Evolutionary conservation across 2,888 invertebrate species (phyloP).

Genomic region (Osmoderma eremita): DNA sequence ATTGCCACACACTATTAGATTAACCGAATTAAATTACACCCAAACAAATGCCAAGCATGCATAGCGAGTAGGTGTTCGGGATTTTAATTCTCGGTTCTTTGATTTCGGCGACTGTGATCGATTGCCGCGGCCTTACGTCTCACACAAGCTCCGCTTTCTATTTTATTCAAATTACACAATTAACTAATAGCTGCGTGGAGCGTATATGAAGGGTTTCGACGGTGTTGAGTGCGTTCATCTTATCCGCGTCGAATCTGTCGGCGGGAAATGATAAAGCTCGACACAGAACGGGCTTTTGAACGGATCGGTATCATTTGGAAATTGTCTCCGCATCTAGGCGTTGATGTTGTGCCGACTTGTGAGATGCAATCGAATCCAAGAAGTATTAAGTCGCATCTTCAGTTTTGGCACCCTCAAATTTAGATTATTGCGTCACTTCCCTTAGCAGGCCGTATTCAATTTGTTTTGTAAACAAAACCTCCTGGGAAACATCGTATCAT

Average conservation of each 20-base stretch:
- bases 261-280: constrained; percentile 47
- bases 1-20: constrained; percentile 5
- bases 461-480: too few relatives aligned
- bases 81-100: constrained; percentile 14
- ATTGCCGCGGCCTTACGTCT: neutral
- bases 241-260: constrained; percentile 27
- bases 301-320: constrained; percentile 53
- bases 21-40: constrained; percentile 21
- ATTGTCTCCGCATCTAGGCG: constrained; percentile 54
- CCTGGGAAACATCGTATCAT: too few relatives aligned
- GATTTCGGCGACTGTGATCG: neutral
- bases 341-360: constrained; percentile 53
- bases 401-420: neutral
- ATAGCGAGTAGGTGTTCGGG: constrained; percentile 10
- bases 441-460: too few relatives aligned
- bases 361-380: constrained; percentile 37
- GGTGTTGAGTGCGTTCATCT: constrained; percentile 16
- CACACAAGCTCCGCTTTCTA: constrained; percentile 28
- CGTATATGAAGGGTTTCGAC: constrained; percentile 7
- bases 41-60: constrained; percentile 8
- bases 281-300: constrained; percentile 50
- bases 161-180: constrained; percentile 41
- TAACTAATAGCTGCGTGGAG: constrained; percentile 33
- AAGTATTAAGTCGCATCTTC: constrained; percentile 24
- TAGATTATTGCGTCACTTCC: neutral